Base-by-base conservation (phyloP, 2,888 invertebrate species). In the Eupithecia insigniata region DNA sequence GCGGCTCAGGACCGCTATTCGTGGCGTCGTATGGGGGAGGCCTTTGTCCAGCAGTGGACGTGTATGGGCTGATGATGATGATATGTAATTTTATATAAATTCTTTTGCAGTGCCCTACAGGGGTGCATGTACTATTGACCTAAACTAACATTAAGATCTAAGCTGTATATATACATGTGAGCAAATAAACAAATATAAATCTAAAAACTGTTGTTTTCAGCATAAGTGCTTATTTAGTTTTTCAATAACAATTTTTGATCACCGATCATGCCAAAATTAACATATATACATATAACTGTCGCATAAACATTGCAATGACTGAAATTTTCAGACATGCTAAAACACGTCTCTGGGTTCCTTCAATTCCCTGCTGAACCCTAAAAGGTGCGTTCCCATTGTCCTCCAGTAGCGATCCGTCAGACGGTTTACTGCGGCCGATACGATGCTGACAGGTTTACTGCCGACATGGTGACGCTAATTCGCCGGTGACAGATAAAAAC, bases 401-500 rank as follows among this genome's bases (percentile, higher is more conserved):
- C 80, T 79, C 80, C 91, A 83, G 92, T 91, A 92, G 92, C 92
- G 82, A 92, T 92, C 81, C 84, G 89, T 92, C 90, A 91, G 81
- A 72, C 79, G 81, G 75, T 92, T 92, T 92, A 92, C 83, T 79
- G 87, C 77, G 46, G 26, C 51, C 84, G 90, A 90, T 90, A 88
- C 77, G 77, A 75, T 66, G 72, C 36, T 78, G 92, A 91, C 91
- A 83, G 83, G 77, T 92, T 90, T 90, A 92, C 89, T 77, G 85
- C 67, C 82, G 83, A 81, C 80, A 80, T 80, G 80, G 67, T 61
- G 76, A 77, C 82, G 82, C 83, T 85, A 85, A 84, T 84, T 85
- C 78, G 81, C 39, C 68, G 74, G 46, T 62, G 69, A 69, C 43
- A 46, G 30, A 66, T 64, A 69, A 46, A 58, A 66, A 32, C 51